Evolutionary conservation across 2,888 invertebrate species (phyloP), one percentile per base, ranked within the genome.

Genomic region (Cephus pygmeus): DNA sequence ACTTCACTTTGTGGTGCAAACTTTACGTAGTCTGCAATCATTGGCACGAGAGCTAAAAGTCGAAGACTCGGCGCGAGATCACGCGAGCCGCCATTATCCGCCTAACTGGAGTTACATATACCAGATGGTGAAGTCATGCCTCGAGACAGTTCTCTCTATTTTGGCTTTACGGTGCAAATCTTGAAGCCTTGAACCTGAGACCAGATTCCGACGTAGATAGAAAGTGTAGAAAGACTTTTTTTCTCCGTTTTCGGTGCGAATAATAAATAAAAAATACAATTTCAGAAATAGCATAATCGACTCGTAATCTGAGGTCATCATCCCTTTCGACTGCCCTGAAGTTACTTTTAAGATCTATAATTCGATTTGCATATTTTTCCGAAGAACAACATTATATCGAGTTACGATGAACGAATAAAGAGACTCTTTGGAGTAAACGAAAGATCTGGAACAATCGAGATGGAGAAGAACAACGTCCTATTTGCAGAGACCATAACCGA

Each of bases 11-110:
- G 71, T 71, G 71, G 71, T 71, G 33, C 71, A 35, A 74, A 34
- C 34, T 34, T 34, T 23, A 34, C 34, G 74, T 35, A 78, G 81
- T 79, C 81, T 73, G 83, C 78, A 85, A 86, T 85, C 83, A 86
- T 83, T 86, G 84, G 82, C 84, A 86, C 81, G 85, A 83, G 82
- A 79, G 80, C 79, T 78, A 78, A 75, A 74, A 76, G 78, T 75
- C 71, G 31, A 34, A 71, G 31, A 71, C 79, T 75, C 77, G 77
- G 71, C 78, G 77, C 75, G 75, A 75, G 79, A 83, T 84, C 86
- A 85, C 86, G 85, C 85, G 79, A 84, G 75, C 79, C 73, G 81
- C 81, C 82, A 84, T 84, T 85, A 85, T 85, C 80, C 79, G 81
- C 82, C 81, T 83, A 83, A 83, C 82, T 79, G 78, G 79, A 79